A percentile compares a stretch with the other conserved stretches of the same genome.
Conservation (phyloP, 2,113 vertebrate genomes). For the Rhombomys opimus region DNA sequence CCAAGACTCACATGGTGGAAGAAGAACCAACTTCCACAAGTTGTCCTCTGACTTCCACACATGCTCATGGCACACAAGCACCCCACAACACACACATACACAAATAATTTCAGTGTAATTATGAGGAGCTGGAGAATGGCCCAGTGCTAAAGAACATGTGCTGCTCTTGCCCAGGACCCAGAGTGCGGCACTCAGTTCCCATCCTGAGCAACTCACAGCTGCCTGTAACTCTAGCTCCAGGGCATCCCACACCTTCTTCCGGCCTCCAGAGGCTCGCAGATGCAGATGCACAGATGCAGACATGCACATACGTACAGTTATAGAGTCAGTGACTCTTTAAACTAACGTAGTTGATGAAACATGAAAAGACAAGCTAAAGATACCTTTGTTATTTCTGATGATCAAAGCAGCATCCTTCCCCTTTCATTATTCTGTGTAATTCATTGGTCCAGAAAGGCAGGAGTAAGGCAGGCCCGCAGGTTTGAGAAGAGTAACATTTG, state of each 20-base stretch:
- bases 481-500: neutral
- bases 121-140: neutral
- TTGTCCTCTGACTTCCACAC: neutral
- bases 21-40: neutral
- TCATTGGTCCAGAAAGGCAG: neutral
- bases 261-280: neutral
- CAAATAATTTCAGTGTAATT: neutral
- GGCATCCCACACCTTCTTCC: neutral
- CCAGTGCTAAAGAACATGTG: neutral
- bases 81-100: neutral
- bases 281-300: neutral
- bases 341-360: neutral
- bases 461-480: no score
- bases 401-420: neutral
- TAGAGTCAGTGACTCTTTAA: neutral
- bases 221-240: neutral
- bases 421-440: neutral
- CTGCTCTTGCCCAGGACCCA: neutral
- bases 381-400: neutral
- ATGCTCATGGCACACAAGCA: neutral
- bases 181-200: neutral
- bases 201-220: neutral
- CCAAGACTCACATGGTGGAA: neutral
- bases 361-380: neutral
- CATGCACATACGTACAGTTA: fast-evolving